Percentiles rank a stretch among this genome's conserved stretches.
These are phyloP conservation scores for Acanthiza pusilla DNA, from an alignment of 2,797 vertebrate genomes.

Conservation along the genomic window DNA sequence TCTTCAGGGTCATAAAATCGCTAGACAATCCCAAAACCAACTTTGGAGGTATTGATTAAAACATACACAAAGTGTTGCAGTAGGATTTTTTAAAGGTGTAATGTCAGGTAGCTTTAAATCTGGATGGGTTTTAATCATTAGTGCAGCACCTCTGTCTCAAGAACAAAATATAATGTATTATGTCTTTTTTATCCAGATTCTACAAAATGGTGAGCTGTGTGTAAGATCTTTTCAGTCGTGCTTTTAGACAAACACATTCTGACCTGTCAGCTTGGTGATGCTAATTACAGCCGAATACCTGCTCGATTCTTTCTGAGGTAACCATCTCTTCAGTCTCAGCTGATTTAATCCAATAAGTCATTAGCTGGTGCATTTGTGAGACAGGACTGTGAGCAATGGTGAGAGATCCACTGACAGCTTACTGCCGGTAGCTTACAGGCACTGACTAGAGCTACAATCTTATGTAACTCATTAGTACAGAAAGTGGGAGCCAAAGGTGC, in stretches of 20 bases:
- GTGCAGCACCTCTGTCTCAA: background rate
- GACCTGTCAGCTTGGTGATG: background rate
- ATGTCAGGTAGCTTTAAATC: background rate
- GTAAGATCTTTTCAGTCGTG: background rate
- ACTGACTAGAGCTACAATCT: background rate
- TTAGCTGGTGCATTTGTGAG: background rate
- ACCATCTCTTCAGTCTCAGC: background rate
- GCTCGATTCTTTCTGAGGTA: background rate
- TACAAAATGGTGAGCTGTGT: background rate
- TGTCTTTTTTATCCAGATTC: background rate
- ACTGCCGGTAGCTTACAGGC: background rate
- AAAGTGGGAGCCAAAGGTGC: background rate
- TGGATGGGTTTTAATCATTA: background rate
- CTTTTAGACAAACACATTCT: background rate
- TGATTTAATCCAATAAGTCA: background rate
- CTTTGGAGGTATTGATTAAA: background rate
- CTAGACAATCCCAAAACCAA: background rate
- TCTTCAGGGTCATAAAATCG: background rate
- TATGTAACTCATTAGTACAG: background rate
- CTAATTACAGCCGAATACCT: background rate
- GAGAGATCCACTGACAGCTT: background rate
- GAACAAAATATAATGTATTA: background rate
- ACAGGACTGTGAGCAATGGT: background rate
- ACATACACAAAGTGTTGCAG: rapidly evolving
- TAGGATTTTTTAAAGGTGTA: background rate